Conservation (phyloP, 2,888 invertebrate species). For the Sarcophaga rosellei region DNA sequence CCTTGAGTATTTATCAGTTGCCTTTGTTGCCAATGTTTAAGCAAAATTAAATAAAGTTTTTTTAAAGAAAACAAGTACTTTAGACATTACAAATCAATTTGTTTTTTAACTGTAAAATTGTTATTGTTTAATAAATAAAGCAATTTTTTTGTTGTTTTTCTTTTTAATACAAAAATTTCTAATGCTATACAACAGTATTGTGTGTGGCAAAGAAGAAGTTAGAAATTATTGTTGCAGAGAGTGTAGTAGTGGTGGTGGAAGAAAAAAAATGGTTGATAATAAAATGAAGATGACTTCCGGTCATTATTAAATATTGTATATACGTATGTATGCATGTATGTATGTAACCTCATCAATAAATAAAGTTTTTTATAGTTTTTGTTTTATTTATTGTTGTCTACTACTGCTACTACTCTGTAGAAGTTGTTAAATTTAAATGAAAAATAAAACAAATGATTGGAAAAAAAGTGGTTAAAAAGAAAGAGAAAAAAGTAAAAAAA, state of each 20-base stretch:
- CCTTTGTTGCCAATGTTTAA: too few relatives aligned
- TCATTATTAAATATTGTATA: constrained; percentile 37
- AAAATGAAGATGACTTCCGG: constrained; percentile 62
- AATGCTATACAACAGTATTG: neutral
- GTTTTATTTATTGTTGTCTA: neutral
- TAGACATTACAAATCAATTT: neutral
- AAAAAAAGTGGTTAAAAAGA: neutral
- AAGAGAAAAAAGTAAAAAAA: neutral
- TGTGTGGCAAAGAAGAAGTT: neutral
- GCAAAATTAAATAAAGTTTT: too few relatives aligned
- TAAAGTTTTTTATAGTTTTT: constrained; percentile 30
- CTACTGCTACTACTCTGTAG: neutral
- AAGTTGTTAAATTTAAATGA: neutral
- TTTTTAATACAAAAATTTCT: neutral
- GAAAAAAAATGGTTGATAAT: neutral
- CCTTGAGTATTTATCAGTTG: neutral
- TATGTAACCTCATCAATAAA: constrained; percentile 60
- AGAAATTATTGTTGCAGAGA: neutral
- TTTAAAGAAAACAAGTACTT: neutral
- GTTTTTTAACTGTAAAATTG: neutral
- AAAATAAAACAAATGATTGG: neutral
- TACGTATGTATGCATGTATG: neutral
- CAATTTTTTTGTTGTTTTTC: neutral
- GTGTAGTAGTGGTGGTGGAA: neutral
- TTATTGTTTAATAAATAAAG: neutral